phyloP scores from a whole-genome alignment of 2,113 vertebrate species.

The Acrocephalus arundinaceus region DNA sequence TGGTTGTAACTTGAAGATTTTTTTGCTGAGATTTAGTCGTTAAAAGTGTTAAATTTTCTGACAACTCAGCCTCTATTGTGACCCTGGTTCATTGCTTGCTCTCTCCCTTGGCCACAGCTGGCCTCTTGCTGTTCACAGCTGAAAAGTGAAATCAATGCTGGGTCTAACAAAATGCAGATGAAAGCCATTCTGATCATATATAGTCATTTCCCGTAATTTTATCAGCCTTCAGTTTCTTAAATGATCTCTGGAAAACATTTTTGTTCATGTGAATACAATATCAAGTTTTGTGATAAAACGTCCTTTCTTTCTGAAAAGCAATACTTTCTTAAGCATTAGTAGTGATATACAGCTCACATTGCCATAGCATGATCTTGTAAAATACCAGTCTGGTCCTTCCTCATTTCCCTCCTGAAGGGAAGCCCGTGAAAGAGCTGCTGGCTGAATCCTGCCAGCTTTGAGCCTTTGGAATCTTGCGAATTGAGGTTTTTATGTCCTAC shows the following conservation, averaged over 20 bases:
- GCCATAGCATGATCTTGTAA: constrained; percentile 11
- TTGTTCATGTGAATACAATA: constrained; percentile 70
- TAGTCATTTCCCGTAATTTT: constrained; percentile 82
- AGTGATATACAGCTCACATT: constrained; percentile 19
- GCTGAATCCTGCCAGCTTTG: constrained; percentile 33
- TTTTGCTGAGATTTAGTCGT: constrained; percentile 57
- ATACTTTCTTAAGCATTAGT: constrained; percentile 44
- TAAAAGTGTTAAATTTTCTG: constrained; percentile 69
- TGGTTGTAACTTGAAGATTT: constrained; percentile 46
- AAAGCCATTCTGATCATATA: constrained; percentile 80
- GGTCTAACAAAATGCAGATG: constrained; percentile 80
- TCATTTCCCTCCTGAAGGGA: neutral
- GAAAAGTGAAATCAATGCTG: constrained; percentile 79
- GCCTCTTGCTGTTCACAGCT: constrained; percentile 79
- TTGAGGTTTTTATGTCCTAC: constrained; percentile 64
- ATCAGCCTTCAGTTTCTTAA: constrained; percentile 77
- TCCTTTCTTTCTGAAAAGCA: constrained; percentile 60
- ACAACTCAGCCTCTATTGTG: constrained; percentile 60
- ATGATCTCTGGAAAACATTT: constrained; percentile 75
- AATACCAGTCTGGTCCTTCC: neutral
- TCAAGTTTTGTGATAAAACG: constrained; percentile 65
- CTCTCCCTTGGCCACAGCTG: constrained; percentile 76
- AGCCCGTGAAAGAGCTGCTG: constrained; percentile 10
- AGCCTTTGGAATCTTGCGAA: constrained; percentile 33
- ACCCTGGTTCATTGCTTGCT: constrained; percentile 68